phyloP scores from a whole-genome alignment of 2,888 invertebrate genomes.

The Mythimna vitellina region DNA sequence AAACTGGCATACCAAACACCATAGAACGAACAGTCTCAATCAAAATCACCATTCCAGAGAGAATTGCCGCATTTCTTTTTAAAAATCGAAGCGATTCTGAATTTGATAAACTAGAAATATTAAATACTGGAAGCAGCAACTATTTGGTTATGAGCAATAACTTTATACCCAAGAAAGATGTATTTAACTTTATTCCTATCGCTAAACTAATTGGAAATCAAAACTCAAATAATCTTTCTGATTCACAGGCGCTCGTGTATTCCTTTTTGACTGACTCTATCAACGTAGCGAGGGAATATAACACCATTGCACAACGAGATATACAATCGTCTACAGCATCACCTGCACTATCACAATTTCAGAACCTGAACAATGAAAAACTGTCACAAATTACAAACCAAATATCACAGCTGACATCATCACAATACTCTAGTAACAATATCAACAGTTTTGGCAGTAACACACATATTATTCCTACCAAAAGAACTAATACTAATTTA shows the following conservation, averaged over 20 bases:
- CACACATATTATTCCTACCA: slow-evolving; percentile 64
- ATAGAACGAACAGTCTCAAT: slow-evolving; percentile 87
- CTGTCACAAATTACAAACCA: slow-evolving; percentile 78
- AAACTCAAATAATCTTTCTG: slow-evolving; percentile 81
- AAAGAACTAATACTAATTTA: slow-evolving; percentile 60
- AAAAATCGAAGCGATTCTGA: slow-evolving; percentile 78
- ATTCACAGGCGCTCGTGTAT: slow-evolving; percentile 88
- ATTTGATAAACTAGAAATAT: slow-evolving; percentile 83
- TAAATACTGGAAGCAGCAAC: slow-evolving; percentile 86
- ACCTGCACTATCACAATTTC: slow-evolving; percentile 72
- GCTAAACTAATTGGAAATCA: slow-evolving; percentile 81
- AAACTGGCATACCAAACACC: slow-evolving; percentile 79
- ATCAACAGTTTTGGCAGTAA: slow-evolving; percentile 55
- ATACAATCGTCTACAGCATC: slow-evolving; percentile 65
- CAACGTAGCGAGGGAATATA: slow-evolving; percentile 85
- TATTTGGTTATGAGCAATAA: slow-evolving; percentile 84
- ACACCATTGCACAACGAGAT: slow-evolving; percentile 80
- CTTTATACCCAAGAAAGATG: slow-evolving; percentile 65
- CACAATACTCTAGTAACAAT: slow-evolving; percentile 76
- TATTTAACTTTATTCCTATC: slow-evolving; percentile 79
- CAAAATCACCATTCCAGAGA: slow-evolving; percentile 87
- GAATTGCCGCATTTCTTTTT: slow-evolving; percentile 83
- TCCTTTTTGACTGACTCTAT: slow-evolving; percentile 86
- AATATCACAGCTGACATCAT: slow-evolving; percentile 83
- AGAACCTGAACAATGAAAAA: slow-evolving; percentile 78